A percentile compares a stretch with the other conserved stretches of the same genome.
phyloP scores from a whole-genome alignment of 2,888 invertebrate species.

The Tryphoninae sp. region DNA sequence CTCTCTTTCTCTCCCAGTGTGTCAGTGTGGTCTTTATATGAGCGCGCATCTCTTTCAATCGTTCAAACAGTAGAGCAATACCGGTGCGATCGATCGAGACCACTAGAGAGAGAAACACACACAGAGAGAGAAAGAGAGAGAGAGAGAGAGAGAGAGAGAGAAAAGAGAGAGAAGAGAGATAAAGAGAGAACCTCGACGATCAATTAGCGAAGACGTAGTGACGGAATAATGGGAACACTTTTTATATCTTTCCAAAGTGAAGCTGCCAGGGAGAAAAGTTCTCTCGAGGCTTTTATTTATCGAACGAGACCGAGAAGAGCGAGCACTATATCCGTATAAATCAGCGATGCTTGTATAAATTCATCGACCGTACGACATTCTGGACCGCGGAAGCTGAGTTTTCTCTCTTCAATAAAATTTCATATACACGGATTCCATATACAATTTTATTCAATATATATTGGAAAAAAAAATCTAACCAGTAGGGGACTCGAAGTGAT shows the following conservation, averaged over 20 bases:
- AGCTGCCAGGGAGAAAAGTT: conserved; percentile 4
- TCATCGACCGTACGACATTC: conserved; percentile 36
- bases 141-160: no score
- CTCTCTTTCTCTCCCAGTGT: not conserved
- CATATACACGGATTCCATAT: not conserved
- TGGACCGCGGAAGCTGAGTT: conserved; percentile 9
- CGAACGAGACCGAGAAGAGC: conserved; percentile 22
- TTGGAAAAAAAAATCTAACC: conserved; percentile 6
- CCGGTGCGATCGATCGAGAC: not conserved
- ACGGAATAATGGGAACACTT: conserved; percentile 51
- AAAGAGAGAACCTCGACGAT: conserved; percentile 4
- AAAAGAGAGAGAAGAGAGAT: not conserved
- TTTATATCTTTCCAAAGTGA: conserved; percentile 15
- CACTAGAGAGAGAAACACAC: not conserved
- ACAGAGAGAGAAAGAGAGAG: no score
- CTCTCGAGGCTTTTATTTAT: not conserved
- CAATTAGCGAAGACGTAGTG: conserved; percentile 51
- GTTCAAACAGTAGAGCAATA: conserved; percentile 2
- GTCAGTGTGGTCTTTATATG: not conserved
- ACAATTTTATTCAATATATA: conserved; percentile 1
- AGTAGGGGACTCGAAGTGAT: not conserved
- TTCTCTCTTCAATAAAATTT: not conserved
- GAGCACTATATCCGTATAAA: conserved; percentile 37
- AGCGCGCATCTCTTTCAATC: not conserved
- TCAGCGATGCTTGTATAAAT: conserved; percentile 40